Conservation (phyloP, 2,113 vertebrate species). For the Stictonetta naevosa region DNA sequence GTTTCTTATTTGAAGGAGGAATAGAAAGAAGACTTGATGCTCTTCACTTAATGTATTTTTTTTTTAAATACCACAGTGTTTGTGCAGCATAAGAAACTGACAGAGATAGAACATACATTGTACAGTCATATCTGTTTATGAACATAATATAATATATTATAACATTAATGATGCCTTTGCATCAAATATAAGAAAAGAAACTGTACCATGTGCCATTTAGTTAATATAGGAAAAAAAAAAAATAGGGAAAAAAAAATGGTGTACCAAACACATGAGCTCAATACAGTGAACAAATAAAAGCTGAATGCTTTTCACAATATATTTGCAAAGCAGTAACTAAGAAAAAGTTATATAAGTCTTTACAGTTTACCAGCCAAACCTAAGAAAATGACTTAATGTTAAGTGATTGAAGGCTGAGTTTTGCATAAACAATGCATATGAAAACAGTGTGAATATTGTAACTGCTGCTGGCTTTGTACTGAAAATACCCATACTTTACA, state of each 20-base stretch:
- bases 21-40: not conserved
- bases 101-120: not conserved
- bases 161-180: not conserved
- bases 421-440: not conserved
- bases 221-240: not conserved
- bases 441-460: not conserved
- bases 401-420: not conserved
- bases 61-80: not conserved
- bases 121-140: not conserved
- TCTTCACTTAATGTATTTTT: not conserved
- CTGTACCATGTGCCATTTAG: not conserved
- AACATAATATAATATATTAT: not conserved
- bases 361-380: not conserved
- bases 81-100: not conserved
- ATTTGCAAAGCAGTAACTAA: slow-evolving; percentile 13
- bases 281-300: not conserved
- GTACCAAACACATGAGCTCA: slow-evolving; percentile 1
- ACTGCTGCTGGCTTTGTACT: not conserved
- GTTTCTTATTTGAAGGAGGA: not conserved
- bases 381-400: not conserved
- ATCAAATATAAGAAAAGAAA: not conserved
- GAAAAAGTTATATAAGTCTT: not conserved
- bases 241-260: not conserved
- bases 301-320: not conserved
- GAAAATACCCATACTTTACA: not conserved